Conservation (phyloP, 2,888 invertebrate genomes). For the Coenonympha arcania region DNA sequence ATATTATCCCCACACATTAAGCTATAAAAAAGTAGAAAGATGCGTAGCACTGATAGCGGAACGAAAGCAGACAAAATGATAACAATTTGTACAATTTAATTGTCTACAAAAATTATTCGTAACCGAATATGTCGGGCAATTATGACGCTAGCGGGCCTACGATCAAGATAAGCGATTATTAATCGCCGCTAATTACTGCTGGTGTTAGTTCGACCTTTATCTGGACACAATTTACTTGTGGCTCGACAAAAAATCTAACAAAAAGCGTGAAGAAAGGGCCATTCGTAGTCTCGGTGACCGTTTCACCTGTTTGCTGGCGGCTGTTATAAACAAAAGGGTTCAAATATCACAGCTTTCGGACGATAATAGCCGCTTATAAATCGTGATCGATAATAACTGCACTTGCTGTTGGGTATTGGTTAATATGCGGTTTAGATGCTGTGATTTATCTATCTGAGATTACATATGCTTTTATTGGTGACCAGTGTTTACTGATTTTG, state of each 20-base stretch:
- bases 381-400: slow-evolving; percentile 67
- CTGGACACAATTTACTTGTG: slow-evolving; percentile 66
- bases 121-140: slow-evolving; percentile 43
- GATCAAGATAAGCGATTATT: slow-evolving; percentile 74
- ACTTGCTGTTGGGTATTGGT: slow-evolving; percentile 61
- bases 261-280: slow-evolving; percentile 70
- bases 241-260: slow-evolving; percentile 55
- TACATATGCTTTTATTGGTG: slow-evolving; percentile 3
- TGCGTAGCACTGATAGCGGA: slow-evolving; percentile 6
- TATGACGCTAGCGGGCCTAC: slow-evolving; percentile 54
- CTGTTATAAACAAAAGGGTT: slow-evolving; percentile 66
- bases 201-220: slow-evolving; percentile 72
- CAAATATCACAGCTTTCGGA: slow-evolving; percentile 69
- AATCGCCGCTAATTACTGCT: slow-evolving; percentile 73
- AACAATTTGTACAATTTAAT: slow-evolving; percentile 22
- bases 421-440: slow-evolving; percentile 41
- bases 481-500: not conserved
- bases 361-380: slow-evolving; percentile 66
- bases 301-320: slow-evolving; percentile 71
- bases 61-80: slow-evolving; percentile 17
- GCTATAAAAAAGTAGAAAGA: not conserved
- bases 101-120: slow-evolving; percentile 25
- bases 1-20: not conserved
- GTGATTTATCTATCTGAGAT: slow-evolving; percentile 58
- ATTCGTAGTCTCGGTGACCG: slow-evolving; percentile 47